Base-by-base conservation (phyloP, 1,140 invertebrate genomes). In the Lethocerus indicus region DNA sequence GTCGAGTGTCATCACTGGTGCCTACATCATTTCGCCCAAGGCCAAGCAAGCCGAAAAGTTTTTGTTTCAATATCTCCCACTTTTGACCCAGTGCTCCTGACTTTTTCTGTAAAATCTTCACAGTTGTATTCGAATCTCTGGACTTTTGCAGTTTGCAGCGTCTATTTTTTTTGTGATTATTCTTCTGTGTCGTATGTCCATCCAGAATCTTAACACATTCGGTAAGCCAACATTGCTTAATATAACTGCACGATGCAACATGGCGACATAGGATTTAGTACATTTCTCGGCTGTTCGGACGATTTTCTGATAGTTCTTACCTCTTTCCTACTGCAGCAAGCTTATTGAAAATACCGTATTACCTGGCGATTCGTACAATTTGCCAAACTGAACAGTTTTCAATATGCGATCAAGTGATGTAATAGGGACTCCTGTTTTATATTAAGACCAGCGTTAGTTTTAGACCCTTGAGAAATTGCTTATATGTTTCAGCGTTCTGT, bases 131-230 rank as follows among this genome's bases (percentile, higher is more conserved):
- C n/a, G n/a, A 43, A 26, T 43, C 16, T 9, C 9, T 43, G 41
- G 41, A 43, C 41, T 21, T 42, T 46, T 46, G 50, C 50, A 45
- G 45, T 46, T 43, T 46, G 50, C 50, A 51, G 49, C 18, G 37
- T 37, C 42, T 45, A 44, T 27, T n/a, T n/a, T 23, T 35, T 18
- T 51, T 25, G 43, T 49, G 39, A 18, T 36, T n/a, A 21, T 32
- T 71, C 78, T 79, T 79, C 75, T 79, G 75, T 82, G 75, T 87
- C 84, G 85, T 87, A 90, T 90, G 87, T 91, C 87, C 82, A 90
- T 92, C 85, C 87, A 92, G 84, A 92, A 92, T 83, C 78, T 86
- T 63, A 84, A 81, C 74, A 83, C 81, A 80, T 84, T 84, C 72
- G 83, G 83, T 85, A 70, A 82, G 78, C 73, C 50, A 24, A 32